Evolutionary conservation across 2,797 vertebrate genomes (phyloP), one percentile per base, ranked within the genome.

Genomic region (Phoeniculus purpureus): DNA sequence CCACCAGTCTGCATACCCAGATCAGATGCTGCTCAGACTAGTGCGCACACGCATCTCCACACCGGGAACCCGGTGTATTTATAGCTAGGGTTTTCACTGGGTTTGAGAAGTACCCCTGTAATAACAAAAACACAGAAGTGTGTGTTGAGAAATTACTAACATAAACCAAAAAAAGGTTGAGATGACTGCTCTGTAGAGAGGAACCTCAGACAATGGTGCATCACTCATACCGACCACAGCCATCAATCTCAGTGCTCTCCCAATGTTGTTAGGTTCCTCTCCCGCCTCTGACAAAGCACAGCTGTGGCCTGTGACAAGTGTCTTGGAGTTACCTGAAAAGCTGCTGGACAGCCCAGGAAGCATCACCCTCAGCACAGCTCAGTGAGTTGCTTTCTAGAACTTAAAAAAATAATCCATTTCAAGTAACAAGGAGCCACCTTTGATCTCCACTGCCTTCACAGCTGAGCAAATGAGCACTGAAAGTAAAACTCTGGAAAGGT

Each of bases 401-500:
- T 47, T 2, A 9, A 23, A 47, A 45, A 34, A 4, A 22, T 8
- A 14, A 37, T 12, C 20, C 0, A 8, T 58, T 77, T 73, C 29
- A 59, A 90, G 20, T 22, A 87, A 50, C 47, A 76, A 47, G 37
- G 27, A 68, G n/a, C 6, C 29, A 74, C 48, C 29, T 90, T 74
- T 77, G 47, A 75, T 58, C 78, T 76, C 32, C 5, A 6, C 31
- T 76, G 92, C 62, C 66, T 66, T 47, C 15, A 26, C 1, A 88
- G 1, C 12, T 50, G 34, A 92, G 60, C 51, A 79, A 77, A 61
- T 8, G 50, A 81, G 50, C 74, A 65, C 13, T 61, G 71, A 74
- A 92, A 80, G 47, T 51, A 90, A 93, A 85, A 90, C 75, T 71
- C 0, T 3, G 43, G 51, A 54, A 76, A 62, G 29, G 86, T 61